Percentiles rank a stretch among this genome's conserved stretches.
Conservation (phyloP, 2,113 vertebrate species). For the Lethenteron reissneri region DNA sequence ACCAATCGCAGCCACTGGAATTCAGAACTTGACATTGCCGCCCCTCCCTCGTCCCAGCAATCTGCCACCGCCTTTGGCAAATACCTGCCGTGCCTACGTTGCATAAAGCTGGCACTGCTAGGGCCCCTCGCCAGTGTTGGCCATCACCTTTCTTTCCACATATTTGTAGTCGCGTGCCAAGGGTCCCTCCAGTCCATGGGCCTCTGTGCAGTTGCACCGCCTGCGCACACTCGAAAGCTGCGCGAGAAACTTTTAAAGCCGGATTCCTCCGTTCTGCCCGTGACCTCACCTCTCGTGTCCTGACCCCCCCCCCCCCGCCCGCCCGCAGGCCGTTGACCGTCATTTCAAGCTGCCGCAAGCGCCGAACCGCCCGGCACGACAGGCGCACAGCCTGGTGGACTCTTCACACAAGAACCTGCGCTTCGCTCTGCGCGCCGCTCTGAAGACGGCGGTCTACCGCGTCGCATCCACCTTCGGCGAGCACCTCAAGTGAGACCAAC, state of each 20-base stretch:
- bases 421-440: constrained; percentile 62
- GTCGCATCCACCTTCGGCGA: constrained; percentile 72
- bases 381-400: constrained; percentile 40
- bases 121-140: too few relatives aligned
- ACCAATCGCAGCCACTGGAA: too few relatives aligned
- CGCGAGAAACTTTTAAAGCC: too few relatives aligned
- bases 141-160: too few relatives aligned
- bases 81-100: too few relatives aligned
- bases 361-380: constrained; percentile 54
- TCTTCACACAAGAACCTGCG: constrained; percentile 62
- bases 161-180: background rate
- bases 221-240: too few relatives aligned
- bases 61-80: too few relatives aligned
- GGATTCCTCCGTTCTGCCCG: background rate
- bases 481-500: constrained; percentile 51
- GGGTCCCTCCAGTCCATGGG: background rate
- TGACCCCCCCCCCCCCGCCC: background rate
- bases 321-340: constrained; percentile 58
- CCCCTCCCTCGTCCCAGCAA: too few relatives aligned
- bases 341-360: constrained; percentile 91
- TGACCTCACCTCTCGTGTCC: background rate
- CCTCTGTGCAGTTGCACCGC: background rate
- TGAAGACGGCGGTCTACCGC: constrained; percentile 78
- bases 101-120: too few relatives aligned
- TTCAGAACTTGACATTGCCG: too few relatives aligned